Conservation (phyloP, 2,888 invertebrate genomes). For the Agrochola macilenta region DNA sequence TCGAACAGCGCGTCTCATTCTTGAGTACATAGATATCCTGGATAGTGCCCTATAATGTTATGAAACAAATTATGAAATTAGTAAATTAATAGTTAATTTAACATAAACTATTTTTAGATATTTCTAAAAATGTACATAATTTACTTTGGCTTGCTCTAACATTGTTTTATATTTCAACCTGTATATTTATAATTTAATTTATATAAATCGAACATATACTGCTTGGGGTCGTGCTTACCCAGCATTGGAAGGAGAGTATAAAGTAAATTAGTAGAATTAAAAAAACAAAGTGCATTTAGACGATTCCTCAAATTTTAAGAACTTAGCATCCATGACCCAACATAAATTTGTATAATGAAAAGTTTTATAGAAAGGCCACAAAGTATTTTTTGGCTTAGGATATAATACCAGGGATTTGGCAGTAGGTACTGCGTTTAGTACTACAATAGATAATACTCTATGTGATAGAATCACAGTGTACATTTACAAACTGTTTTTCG, state of each 20-base stretch:
- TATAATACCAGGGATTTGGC: constrained; percentile 19
- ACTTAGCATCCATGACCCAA: constrained; percentile 39
- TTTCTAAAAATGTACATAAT: constrained; percentile 49
- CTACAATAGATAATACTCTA: constrained; percentile 41
- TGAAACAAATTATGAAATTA: constrained; percentile 32
- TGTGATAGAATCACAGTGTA: constrained; percentile 50
- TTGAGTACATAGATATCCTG: not conserved
- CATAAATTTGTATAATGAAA: constrained; percentile 31
- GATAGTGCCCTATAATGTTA: constrained; percentile 38
- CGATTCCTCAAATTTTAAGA: constrained; percentile 10
- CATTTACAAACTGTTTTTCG: constrained; percentile 42
- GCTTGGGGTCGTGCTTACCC: constrained; percentile 12
- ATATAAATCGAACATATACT: constrained; percentile 19
- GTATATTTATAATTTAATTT: constrained; percentile 24
- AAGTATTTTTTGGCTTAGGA: constrained; percentile 42
- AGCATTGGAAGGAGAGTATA: not conserved
- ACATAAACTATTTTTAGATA: constrained; percentile 39
- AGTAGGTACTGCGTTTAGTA: constrained; percentile 41
- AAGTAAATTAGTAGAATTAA: not conserved
- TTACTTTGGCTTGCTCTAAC: constrained; percentile 29
- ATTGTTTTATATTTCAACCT: constrained; percentile 26
- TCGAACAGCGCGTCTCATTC: not conserved
- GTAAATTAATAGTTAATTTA: constrained; percentile 50
- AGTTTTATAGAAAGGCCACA: constrained; percentile 51
- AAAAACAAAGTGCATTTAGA: constrained; percentile 40